A percentile compares a stretch with the other conserved stretches of the same genome.
Conservation (phyloP, 2,797 vertebrate genomes). For the Acanthopagrus latus region DNA sequence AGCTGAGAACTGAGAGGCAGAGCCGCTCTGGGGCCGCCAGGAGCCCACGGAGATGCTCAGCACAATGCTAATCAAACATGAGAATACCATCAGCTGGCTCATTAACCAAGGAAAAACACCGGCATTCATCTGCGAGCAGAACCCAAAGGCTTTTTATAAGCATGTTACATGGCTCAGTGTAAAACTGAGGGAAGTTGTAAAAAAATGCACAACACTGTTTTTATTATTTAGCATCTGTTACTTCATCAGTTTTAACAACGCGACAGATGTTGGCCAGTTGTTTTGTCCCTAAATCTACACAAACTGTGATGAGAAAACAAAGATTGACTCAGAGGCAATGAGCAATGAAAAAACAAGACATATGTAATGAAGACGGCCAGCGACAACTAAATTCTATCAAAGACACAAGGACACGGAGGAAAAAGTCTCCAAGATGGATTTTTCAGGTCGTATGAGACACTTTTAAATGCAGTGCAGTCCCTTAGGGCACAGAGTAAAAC, state of each 20-base stretch:
- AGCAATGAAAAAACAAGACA: constrained; percentile 48
- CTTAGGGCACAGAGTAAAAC: constrained; percentile 70
- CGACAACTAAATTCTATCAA: constrained; percentile 65
- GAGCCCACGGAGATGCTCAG: constrained; percentile 60
- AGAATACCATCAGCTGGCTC: constrained; percentile 78
- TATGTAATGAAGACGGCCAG: constrained; percentile 44
- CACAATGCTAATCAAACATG: constrained; percentile 77
- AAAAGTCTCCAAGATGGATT: constrained; percentile 69
- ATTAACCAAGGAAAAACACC: constrained; percentile 75
- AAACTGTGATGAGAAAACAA: constrained; percentile 66
- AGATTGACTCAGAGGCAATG: constrained; percentile 57
- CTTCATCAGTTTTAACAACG: constrained; percentile 67
- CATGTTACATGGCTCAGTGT: constrained; percentile 48
- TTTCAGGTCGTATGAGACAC: constrained; percentile 78
- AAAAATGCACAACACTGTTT: constrained; percentile 53
- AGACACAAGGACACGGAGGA: constrained; percentile 72
- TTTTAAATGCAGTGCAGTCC: constrained; percentile 69
- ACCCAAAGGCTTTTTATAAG: constrained; percentile 66
- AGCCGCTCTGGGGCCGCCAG: constrained; percentile 37
- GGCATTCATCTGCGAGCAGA: constrained; percentile 68
- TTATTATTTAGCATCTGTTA: constrained; percentile 77
- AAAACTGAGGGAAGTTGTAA: constrained; percentile 59
- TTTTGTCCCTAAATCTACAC: constrained; percentile 55
- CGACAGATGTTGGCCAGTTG: constrained; percentile 70
- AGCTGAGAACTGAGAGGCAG: constrained; percentile 23